Evolutionary conservation across 2,797 vertebrate species (phyloP).

Genomic region (Sebastes variabilis): DNA sequence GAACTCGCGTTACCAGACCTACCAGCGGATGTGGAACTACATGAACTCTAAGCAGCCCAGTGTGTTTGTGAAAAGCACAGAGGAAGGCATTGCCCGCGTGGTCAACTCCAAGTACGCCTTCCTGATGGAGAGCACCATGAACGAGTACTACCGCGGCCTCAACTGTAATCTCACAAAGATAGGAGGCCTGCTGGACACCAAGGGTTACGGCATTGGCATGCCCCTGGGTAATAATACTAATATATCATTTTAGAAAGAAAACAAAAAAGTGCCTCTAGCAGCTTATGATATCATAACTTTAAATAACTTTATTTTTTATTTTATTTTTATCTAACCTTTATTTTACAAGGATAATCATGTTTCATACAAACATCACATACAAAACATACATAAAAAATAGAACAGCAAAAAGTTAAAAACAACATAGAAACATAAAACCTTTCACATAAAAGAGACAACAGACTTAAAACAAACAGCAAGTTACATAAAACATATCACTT

Average conservation of each 20-base stretch:
- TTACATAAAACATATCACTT: rapidly evolving
- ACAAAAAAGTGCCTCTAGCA: background rate
- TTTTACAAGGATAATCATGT: too few species aligned
- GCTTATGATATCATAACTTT: background rate
- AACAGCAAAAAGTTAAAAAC: too few species aligned
- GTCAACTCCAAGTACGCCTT: conserved; percentile 98
- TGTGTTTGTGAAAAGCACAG: conserved; percentile 98
- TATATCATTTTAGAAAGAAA: background rate
- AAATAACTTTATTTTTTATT: background rate
- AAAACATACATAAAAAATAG: too few species aligned
- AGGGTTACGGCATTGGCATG: conserved; percentile 99
- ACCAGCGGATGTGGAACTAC: conserved; percentile 99
- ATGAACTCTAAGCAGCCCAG: conserved; percentile 99
- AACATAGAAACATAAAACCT: too few species aligned
- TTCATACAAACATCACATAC: too few species aligned
- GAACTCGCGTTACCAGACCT: conserved; percentile 98
- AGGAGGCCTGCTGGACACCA: conserved; percentile 97
- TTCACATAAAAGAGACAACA: too few species aligned
- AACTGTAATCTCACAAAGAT: conserved; percentile 99
- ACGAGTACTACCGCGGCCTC: conserved; percentile 95
- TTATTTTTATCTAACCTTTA: too few species aligned
- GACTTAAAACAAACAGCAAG: too few species aligned
- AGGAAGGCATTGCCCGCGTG: conserved; percentile 95
- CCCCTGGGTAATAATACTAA: conserved; percentile 93
- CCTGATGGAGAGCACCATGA: conserved; percentile 99